A percentile compares a stretch with the other conserved stretches of the same genome.
Conservation (phyloP, 2,888 invertebrate genomes). For the Xylota segnis region DNA sequence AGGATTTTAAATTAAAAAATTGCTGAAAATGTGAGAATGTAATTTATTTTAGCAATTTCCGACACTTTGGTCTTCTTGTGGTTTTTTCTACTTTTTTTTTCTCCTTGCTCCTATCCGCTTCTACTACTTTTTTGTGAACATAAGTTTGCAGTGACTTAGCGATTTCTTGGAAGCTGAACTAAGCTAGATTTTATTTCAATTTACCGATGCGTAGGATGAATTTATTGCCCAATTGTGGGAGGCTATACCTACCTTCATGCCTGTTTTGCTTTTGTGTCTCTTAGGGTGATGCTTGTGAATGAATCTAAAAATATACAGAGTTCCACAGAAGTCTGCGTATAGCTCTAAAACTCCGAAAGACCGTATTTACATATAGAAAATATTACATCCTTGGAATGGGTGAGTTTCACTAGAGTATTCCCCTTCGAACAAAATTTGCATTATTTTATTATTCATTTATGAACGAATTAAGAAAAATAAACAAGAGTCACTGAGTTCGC, state of each 20-base stretch:
- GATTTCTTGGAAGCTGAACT: neutral
- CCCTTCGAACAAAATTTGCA: too few species aligned
- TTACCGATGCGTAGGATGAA: conserved; percentile 2
- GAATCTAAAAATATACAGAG: too few species aligned
- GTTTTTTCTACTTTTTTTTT: neutral
- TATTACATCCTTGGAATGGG: too few species aligned
- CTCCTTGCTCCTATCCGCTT: neutral
- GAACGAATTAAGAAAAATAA: too few species aligned
- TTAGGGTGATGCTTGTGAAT: too few species aligned
- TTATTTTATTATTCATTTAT: too few species aligned
- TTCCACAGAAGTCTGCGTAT: too few species aligned
- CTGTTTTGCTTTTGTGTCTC: too few species aligned
- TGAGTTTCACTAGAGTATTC: too few species aligned
- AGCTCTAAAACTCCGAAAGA: too few species aligned
- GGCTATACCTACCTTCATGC: neutral
- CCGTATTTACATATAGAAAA: too few species aligned
- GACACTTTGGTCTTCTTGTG: conserved; percentile 34
- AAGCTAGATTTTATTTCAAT: conserved; percentile 9
- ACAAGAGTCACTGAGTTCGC: too few species aligned
- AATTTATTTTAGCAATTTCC: conserved; percentile 73
- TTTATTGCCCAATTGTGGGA: neutral
- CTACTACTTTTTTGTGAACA: neutral
- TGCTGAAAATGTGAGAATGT: conserved; percentile 69
- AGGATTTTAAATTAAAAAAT: conserved; percentile 76
- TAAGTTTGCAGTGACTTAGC: neutral